A percentile compares a stretch with the other conserved stretches of the same genome.
These are phyloP conservation scores for Cephus rjabovi DNA, from an alignment of 2,888 invertebrate species.

Conservation along the genomic window DNA sequence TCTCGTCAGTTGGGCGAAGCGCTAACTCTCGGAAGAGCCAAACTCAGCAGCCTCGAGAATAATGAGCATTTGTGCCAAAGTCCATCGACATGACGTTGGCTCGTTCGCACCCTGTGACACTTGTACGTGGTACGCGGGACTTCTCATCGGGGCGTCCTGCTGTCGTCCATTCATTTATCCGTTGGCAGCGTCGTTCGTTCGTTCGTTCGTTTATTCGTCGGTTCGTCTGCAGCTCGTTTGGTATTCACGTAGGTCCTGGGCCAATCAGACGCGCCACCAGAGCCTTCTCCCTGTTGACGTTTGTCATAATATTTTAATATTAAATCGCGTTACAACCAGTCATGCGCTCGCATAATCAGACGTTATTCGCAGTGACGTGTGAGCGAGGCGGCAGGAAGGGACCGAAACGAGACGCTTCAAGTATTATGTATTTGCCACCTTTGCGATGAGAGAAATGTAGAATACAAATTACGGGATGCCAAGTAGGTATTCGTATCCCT, in stretches of 20 bases:
- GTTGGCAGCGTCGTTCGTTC: too few species aligned
- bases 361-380: conserved; percentile 42
- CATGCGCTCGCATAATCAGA: conserved; percentile 66
- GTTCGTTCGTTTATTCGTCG: too few species aligned
- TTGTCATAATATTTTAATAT: conserved; percentile 68
- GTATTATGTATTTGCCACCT: conserved; percentile 41
- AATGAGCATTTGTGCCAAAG: too few species aligned
- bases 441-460: conserved; percentile 55
- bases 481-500: too few species aligned
- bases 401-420: background rate
- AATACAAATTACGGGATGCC: conserved; percentile 55
- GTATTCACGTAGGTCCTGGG: conserved; percentile 59
- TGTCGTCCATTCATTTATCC: too few species aligned
- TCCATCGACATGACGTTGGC: too few species aligned
- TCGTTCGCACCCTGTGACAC: too few species aligned
- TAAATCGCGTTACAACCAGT: conserved; percentile 65
- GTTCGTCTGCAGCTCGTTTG: conserved; percentile 44
- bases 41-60: too few species aligned
- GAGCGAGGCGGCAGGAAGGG: conserved; percentile 27
- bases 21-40: too few species aligned
- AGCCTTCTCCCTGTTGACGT: conserved; percentile 62
- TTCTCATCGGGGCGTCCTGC: too few species aligned
- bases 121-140: too few species aligned
- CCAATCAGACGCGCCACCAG: conserved; percentile 61
- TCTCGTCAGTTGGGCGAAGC: too few species aligned